A percentile compares a stretch with the other conserved stretches of the same genome.
Conservation (phyloP, 2,113 vertebrate species). For the Zingel zingel region DNA sequence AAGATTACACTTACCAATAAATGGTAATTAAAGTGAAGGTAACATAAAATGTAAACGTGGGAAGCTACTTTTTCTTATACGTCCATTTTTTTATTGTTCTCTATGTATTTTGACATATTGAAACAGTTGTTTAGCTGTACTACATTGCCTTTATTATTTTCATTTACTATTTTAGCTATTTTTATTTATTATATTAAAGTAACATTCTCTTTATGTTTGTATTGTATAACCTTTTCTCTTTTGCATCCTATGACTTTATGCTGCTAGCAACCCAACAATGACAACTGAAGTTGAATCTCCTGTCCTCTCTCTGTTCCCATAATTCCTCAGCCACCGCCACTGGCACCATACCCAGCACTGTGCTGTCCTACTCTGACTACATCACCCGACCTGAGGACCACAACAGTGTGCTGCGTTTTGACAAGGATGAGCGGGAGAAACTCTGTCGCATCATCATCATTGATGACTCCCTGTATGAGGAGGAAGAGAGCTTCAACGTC, state of each 20-base stretch:
- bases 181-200: not conserved
- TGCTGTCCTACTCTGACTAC: slow-evolving; percentile 89
- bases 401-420: slow-evolving; percentile 87
- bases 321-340: slow-evolving; percentile 83
- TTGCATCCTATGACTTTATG: not conserved
- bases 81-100: not conserved
- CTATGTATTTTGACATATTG: not conserved
- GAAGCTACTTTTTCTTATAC: not conserved
- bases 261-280: not conserved
- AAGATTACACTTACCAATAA: not conserved
- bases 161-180: not conserved
- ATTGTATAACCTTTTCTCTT: not conserved
- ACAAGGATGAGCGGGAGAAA: slow-evolving; percentile 88
- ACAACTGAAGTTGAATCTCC: not conserved
- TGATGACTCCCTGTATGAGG: slow-evolving; percentile 90
- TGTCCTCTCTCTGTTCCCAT: slow-evolving; percentile 17
- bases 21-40: not conserved
- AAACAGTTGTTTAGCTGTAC: not conserved
- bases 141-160: not conserved
- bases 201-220: not conserved
- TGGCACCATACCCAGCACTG: slow-evolving; percentile 85
- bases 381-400: slow-evolving; percentile 89
- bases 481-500: slow-evolving; percentile 89
- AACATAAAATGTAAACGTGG: not conserved
- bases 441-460: slow-evolving; percentile 87